A percentile compares a stretch with the other conserved stretches of the same genome.
phyloP scores from a whole-genome alignment of 2,888 invertebrate genomes.

The Sphaeridia pumilis region DNA sequence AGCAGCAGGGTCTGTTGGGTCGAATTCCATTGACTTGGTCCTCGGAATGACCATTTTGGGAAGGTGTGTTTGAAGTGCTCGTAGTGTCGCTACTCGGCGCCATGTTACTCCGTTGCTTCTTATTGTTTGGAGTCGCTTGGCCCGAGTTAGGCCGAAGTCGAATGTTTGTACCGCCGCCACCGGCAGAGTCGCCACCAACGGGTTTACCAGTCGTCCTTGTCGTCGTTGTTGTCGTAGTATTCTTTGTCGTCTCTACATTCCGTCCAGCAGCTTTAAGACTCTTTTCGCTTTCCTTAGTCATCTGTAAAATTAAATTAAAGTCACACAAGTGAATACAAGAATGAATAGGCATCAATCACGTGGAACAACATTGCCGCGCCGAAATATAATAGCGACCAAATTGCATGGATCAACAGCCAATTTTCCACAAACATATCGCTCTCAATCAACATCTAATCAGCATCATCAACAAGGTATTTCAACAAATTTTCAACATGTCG shows the following conservation, averaged over 20 bases:
- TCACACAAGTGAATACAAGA: too few relatives aligned
- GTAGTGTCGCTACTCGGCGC: slow-evolving; percentile 11
- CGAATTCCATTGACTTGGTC: slow-evolving; percentile 22
- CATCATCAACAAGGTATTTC: too few relatives aligned
- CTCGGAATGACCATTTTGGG: slow-evolving; percentile 18
- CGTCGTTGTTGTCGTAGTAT: too few relatives aligned
- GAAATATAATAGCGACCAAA: too few relatives aligned
- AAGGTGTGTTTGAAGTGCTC: slow-evolving; percentile 19
- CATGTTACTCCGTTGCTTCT: slow-evolving; percentile 14
- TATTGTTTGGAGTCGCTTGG: slow-evolving; percentile 15
- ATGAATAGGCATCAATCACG: too few relatives aligned
- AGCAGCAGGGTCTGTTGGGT: slow-evolving; percentile 48
- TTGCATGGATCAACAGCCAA: too few relatives aligned
- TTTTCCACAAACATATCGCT: too few relatives aligned
- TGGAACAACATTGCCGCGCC: too few relatives aligned
- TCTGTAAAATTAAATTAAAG: too few relatives aligned
- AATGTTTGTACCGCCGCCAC: slow-evolving; percentile 16
- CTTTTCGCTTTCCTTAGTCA: slow-evolving; percentile 36
- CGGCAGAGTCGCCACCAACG: slow-evolving; percentile 19
- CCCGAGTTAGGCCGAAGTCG: slow-evolving; percentile 19
- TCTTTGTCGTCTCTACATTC: slow-evolving; percentile 25
- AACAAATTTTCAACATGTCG: too few relatives aligned
- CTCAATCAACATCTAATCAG: too few relatives aligned
- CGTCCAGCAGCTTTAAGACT: slow-evolving; percentile 34
- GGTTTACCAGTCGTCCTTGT: slow-evolving; percentile 16